A percentile compares a stretch with the other conserved stretches of the same genome.
Evolutionary conservation across 1,140 invertebrate genomes (phyloP).

Genomic region (Bombus picipes): DNA sequence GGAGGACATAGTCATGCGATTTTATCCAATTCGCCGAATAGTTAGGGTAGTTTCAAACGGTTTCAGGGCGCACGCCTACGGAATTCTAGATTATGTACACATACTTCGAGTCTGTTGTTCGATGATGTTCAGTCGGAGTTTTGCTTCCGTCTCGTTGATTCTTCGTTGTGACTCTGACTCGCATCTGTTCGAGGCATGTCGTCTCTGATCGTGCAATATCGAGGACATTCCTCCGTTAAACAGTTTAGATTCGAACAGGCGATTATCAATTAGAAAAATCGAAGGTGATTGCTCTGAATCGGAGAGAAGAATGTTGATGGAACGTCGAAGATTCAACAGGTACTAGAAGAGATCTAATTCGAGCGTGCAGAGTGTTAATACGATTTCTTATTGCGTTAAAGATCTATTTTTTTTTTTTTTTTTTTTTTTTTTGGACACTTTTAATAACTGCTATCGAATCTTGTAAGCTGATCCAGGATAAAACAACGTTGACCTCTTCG

Average conservation of each 20-base stretch:
- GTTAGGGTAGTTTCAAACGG: conserved; percentile 62
- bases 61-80: conserved; percentile 67
- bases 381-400: not conserved
- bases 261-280: conserved; percentile 2
- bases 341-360: conserved; percentile 19
- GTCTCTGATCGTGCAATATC: not conserved
- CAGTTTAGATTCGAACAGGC: not conserved
- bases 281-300: too few species aligned
- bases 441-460: conserved; percentile 7
- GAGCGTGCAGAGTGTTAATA: not conserved
- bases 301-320: conserved; percentile 12
- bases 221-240: not conserved
- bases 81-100: conserved; percentile 65
- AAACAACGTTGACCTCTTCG: conserved; percentile 30
- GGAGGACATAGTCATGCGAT: conserved; percentile 30
- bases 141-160: conserved; percentile 49
- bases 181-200: not conserved
- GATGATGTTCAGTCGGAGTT: conserved; percentile 60
- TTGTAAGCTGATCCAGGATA: conserved; percentile 57
- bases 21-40: conserved; percentile 39
- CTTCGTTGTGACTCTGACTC: too few species aligned
- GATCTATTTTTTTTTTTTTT: too few species aligned
- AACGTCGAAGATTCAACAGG: conserved; percentile 60
- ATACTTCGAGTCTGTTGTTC: conserved; percentile 44
- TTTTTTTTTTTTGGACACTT: too few species aligned